These are phyloP conservation scores for Myiotriccus ornatus DNA, from an alignment of 2,797 vertebrate species.

Conservation along the genomic window DNA sequence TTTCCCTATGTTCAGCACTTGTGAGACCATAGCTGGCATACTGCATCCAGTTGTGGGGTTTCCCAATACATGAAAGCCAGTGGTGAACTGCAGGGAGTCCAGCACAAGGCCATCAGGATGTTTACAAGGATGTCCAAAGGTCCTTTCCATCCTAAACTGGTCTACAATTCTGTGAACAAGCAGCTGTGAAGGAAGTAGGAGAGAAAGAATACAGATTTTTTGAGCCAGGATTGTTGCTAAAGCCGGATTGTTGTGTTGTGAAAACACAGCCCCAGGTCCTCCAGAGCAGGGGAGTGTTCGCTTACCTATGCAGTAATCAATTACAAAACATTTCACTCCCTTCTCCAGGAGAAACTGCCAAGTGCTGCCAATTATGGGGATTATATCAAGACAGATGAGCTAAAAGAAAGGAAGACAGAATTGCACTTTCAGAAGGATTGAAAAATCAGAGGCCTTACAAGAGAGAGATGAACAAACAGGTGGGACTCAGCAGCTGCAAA, in stretches of 20 bases:
- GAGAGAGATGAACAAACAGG: neutral
- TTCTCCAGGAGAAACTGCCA: slow-evolving; percentile 5
- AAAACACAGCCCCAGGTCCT: slow-evolving; percentile 17
- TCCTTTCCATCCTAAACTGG: neutral
- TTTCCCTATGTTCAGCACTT: neutral
- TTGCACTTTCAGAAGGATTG: neutral
- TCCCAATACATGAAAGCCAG: neutral
- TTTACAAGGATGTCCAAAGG: neutral
- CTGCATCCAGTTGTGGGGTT: neutral
- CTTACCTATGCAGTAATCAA: neutral
- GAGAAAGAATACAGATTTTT: neutral
- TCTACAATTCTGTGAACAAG: neutral
- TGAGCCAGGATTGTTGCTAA: neutral
- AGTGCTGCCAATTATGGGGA: neutral
- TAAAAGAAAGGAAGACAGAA: neutral
- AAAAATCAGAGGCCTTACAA: neutral
- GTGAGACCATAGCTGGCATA: neutral
- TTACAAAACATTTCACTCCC: slow-evolving; percentile 16
- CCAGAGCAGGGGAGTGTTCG: neutral
- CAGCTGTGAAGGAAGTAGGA: slow-evolving; percentile 15
- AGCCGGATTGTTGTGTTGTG: neutral
- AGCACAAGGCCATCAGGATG: neutral
- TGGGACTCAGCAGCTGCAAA: neutral
- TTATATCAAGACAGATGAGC: neutral
- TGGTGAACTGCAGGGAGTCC: neutral